Evolutionary conservation across 2,888 invertebrate species (phyloP), one percentile per base, ranked within the genome.

Genomic region (Drosophila melanocephala): DNA sequence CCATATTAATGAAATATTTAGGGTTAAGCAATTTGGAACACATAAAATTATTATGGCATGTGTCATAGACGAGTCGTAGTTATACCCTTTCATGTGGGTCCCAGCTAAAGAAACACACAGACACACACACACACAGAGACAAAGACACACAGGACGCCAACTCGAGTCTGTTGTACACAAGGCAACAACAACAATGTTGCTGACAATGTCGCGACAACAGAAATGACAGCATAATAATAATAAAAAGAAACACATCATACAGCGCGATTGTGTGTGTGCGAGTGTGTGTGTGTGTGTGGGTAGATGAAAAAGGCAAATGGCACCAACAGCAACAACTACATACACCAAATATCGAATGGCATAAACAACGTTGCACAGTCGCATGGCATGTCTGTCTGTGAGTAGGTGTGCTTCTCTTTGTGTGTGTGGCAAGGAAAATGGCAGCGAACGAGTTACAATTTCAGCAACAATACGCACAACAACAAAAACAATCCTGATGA

Each of bases 221-320:
- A 75, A 86, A 90, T 86, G 90, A 86, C 87, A 90, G 87, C 87
- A 88, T 89, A 88, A 87, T 87, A 87, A 90, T 89, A 87, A 87
- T 87, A 90, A 76, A 79, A 73, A 71, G 59, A 59, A 66, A 66
- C 68, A 61, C 42, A 47, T 57, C 57, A 64, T 37, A 52, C 19
- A 26, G 22, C 26, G 44, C 6, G 50, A 26, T 44, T 28, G 50
- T n/a, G 37, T 39, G 37, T 55, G 58, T 42, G 30, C 4, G n/a
- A 6, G 4, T n/a, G 12, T 14, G 26, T 5, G 1, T 55, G 33
- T 33, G 26, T 55, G 42, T 14, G 51, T 39, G 59, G 57, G 72
- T 52, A 32, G 16, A 16, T 26, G 68, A 32, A 52, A 47, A 44
- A 63, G 50, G 58, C 56, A 60, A 60, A 47, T 35, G 44, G 61